Evolutionary conservation across 2,797 vertebrate genomes (phyloP).

Genomic region (Salarias fasciatus): DNA sequence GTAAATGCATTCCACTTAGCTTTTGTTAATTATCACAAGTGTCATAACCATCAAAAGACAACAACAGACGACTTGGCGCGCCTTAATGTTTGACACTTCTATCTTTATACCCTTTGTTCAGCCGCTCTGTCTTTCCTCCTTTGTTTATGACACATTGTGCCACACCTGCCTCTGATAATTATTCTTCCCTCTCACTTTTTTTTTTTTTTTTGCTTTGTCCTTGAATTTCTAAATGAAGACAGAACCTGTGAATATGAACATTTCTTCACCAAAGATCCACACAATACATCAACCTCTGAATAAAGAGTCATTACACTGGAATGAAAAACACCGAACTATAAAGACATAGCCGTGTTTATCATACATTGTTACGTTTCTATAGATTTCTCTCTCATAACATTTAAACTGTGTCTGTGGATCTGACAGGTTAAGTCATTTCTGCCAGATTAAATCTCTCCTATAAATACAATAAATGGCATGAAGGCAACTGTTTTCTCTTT

Average conservation of each 20-base stretch:
- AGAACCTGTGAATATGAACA: conserved; percentile 22
- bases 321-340: neutral
- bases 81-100: conserved; percentile 69
- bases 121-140: conserved; percentile 46
- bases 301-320: conserved; percentile 6
- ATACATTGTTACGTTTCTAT: conserved; percentile 2
- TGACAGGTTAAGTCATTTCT: neutral
- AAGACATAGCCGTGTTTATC: neutral
- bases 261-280: conserved; percentile 13
- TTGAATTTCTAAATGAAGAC: conserved; percentile 56
- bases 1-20: conserved; percentile 63
- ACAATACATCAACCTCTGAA: neutral
- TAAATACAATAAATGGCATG: neutral
- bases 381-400: neutral
- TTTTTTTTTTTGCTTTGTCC: conserved; percentile 28
- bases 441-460: neutral
- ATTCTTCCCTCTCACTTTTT: conserved; percentile 46
- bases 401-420: neutral
- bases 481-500: neutral
- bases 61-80: conserved; percentile 68
- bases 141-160: conserved; percentile 74
- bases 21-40: conserved; percentile 77
- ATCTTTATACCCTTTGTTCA: conserved; percentile 72
- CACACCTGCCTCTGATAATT: conserved; percentile 71
- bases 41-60: conserved; percentile 77